A percentile compares a stretch with the other conserved stretches of the same genome.
phyloP scores from a whole-genome alignment of 2,797 vertebrate species.

The Gila robusta region DNA sequence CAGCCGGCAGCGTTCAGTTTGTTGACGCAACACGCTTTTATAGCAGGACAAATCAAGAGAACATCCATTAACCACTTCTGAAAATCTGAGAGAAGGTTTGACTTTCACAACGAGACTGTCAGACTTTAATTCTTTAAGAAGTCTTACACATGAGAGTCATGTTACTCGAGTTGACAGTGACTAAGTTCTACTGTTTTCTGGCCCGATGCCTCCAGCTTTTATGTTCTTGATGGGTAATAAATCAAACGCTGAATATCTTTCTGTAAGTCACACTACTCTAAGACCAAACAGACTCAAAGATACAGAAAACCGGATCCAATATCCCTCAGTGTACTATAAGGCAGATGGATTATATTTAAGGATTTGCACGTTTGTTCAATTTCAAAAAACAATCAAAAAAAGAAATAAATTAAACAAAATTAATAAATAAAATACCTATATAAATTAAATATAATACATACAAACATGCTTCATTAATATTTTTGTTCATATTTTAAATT shows the following conservation, averaged over 20 bases:
- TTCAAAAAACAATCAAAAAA: not conserved
- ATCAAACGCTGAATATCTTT: conserved; percentile 38
- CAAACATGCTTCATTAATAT: too few species aligned
- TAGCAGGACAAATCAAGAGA: conserved; percentile 22
- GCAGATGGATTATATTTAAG: not conserved
- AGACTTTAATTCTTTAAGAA: conserved; percentile 9
- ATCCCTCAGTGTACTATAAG: not conserved
- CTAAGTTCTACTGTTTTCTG: not conserved
- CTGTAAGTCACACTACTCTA: conserved; percentile 14
- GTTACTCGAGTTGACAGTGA: conserved; percentile 17
- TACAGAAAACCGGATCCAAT: not conserved
- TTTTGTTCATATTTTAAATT: too few species aligned
- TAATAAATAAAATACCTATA: too few species aligned
- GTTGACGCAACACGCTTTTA: conserved; percentile 6
- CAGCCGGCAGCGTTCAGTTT: not conserved
- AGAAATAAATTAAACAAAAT: not conserved
- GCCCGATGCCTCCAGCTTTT: conserved; percentile 1
- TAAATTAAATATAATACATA: too few species aligned
- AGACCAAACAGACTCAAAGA: not conserved
- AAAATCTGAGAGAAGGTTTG: not conserved
- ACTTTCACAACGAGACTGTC: not conserved
- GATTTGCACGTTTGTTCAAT: not conserved
- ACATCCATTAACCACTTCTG: conserved; percentile 13
- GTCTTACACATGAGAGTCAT: conserved; percentile 1
- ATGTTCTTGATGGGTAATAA: conserved; percentile 38